These are phyloP conservation scores for Halcyon leucocephala DNA, from an alignment of 2,797 vertebrate genomes.

Conservation along the genomic window DNA sequence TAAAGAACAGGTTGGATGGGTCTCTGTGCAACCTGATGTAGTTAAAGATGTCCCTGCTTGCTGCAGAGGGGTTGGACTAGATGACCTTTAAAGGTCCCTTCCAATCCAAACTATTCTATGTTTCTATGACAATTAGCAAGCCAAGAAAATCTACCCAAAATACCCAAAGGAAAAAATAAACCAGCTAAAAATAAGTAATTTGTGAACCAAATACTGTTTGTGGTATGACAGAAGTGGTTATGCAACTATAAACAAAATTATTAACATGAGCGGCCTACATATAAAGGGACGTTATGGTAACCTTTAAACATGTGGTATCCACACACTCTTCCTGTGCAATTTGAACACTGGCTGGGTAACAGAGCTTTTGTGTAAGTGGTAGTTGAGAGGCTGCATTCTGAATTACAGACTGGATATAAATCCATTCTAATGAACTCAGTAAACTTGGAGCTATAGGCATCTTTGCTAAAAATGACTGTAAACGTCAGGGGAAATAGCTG, in stretches of 20 bases:
- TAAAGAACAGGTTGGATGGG: background rate
- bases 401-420: slow-evolving; percentile 61
- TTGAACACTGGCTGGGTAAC: slow-evolving; percentile 58
- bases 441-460: slow-evolving; percentile 9
- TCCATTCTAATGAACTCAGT: slow-evolving; percentile 25
- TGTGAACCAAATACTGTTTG: slow-evolving; percentile 21
- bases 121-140: background rate
- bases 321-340: slow-evolving; percentile 65
- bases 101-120: background rate
- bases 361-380: slow-evolving; percentile 51
- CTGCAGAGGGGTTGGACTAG: background rate
- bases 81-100: background rate
- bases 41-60: background rate
- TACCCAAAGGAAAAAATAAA: slow-evolving; percentile 7
- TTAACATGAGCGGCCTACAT: slow-evolving; percentile 20
- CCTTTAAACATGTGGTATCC: slow-evolving; percentile 64
- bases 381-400: slow-evolving; percentile 52
- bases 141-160: slow-evolving; percentile 16
- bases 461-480: slow-evolving; percentile 39
- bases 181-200: slow-evolving; percentile 39
- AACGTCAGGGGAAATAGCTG: background rate
- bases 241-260: slow-evolving; percentile 55
- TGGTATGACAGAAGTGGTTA: slow-evolving; percentile 55
- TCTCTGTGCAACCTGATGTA: background rate
- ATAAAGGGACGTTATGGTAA: slow-evolving; percentile 42